phyloP scores from a whole-genome alignment of 1,140 invertebrate species.

The Drosophila ironensis region DNA sequence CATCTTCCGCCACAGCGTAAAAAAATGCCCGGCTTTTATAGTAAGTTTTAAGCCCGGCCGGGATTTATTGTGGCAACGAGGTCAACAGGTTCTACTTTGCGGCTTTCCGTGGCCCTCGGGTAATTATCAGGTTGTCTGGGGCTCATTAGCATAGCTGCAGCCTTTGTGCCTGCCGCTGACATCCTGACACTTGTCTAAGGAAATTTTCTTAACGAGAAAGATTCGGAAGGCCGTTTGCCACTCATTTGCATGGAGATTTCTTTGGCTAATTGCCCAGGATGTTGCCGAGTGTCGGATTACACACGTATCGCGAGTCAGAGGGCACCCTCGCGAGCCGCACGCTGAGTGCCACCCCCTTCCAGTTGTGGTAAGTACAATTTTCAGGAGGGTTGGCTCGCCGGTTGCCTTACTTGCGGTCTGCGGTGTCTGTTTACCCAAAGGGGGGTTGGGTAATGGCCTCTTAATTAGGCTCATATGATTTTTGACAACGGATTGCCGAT shows the following conservation, averaged over 20 bases:
- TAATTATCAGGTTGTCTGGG: constrained; percentile 52
- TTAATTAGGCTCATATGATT: constrained; percentile 75
- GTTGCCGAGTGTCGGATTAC: constrained; percentile 62
- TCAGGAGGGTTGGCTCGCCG: constrained; percentile 23
- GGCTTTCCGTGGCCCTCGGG: constrained; percentile 40
- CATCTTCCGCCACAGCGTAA: neutral
- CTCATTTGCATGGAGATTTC: constrained; percentile 60
- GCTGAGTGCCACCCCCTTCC: constrained; percentile 29
- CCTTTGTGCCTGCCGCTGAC: constrained; percentile 3
- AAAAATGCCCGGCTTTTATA: constrained; percentile 29
- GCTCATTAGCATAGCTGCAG: constrained; percentile 61
- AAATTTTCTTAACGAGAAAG: constrained; percentile 37
- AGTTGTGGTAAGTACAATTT: neutral
- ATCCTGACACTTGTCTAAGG: constrained; percentile 55
- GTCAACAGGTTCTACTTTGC: constrained; percentile 59
- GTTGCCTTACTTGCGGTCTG: constrained; percentile 61
- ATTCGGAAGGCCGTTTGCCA: constrained; percentile 20
- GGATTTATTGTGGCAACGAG: constrained; percentile 34
- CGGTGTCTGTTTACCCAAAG: constrained; percentile 59
- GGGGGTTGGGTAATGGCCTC: constrained; percentile 68
- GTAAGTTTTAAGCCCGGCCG: constrained; percentile 45
- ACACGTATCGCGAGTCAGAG: constrained; percentile 46
- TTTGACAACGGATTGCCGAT: constrained; percentile 39
- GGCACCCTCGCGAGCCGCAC: constrained; percentile 2
- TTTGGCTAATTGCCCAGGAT: constrained; percentile 62